Conservation (phyloP, 2,888 invertebrate species). For the Acleris sparsana region DNA sequence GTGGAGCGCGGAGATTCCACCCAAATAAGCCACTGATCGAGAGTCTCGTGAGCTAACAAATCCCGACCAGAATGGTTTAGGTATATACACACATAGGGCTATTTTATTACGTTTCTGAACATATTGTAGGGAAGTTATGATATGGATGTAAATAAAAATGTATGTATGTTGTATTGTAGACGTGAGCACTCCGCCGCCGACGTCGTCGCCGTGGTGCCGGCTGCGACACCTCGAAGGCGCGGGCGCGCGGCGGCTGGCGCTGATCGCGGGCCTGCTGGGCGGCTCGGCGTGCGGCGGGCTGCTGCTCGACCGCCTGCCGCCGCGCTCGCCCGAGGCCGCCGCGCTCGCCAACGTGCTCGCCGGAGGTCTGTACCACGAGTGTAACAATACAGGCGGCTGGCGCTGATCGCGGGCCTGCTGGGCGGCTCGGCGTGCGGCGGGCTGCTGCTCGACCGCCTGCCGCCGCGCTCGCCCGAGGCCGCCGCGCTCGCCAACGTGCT, state of each 20-base stretch:
- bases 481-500: no score
- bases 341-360: conserved; percentile 25
- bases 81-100: no score
- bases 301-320: conserved; percentile 84
- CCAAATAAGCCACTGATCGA: no score
- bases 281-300: conserved; percentile 80
- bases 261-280: conserved; percentile 82
- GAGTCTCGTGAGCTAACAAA: no score
- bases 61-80: no score
- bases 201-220: conserved; percentile 84
- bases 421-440: no score
- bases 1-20: no score
- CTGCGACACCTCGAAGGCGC: conserved; percentile 84
- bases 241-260: conserved; percentile 76
- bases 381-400: conserved; percentile 61
- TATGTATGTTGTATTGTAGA: conserved; percentile 44
- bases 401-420: conserved; percentile 40
- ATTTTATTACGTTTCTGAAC: no score
- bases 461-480: no score
- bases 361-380: background rate
- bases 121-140: no score
- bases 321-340: conserved; percentile 6
- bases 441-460: no score
- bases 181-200: conserved; percentile 45
- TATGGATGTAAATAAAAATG: no score